These are phyloP conservation scores for Tenodera sinensis DNA, from an alignment of 2,888 invertebrate genomes.

Conservation along the genomic window DNA sequence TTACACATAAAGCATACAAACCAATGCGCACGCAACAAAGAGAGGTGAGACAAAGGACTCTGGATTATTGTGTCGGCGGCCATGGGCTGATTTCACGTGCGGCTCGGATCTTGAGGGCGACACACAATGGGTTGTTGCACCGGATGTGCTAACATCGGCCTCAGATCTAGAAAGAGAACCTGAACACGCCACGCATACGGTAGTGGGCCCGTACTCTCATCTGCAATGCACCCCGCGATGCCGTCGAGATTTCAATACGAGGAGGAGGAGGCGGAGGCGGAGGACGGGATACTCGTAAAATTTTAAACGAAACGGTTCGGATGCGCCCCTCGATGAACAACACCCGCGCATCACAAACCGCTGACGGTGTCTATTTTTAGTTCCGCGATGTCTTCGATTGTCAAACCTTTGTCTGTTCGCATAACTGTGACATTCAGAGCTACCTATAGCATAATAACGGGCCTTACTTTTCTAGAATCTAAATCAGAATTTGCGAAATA, in stretches of 20 bases:
- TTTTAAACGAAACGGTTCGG: not conserved
- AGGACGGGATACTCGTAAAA: not conserved
- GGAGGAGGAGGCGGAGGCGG: not conserved
- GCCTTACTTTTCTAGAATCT: not conserved
- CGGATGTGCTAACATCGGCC: not conserved
- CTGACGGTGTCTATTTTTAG: not conserved
- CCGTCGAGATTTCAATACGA: not conserved
- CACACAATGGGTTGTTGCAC: constrained; percentile 3
- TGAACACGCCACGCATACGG: not conserved
- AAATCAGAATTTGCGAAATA: no score
- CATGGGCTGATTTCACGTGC: constrained; percentile 13
- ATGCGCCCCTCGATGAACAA: not conserved
- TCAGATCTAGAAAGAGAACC: not conserved
- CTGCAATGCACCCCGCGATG: not conserved
- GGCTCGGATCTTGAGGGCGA: not conserved
- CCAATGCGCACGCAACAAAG: not conserved
- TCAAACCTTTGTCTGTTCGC: not conserved
- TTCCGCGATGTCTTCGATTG: not conserved
- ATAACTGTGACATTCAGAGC: not conserved
- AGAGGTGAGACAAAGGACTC: not conserved
- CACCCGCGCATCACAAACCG: not conserved
- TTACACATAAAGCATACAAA: constrained; percentile 1
- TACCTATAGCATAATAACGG: not conserved
- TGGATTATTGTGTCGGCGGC: not conserved
- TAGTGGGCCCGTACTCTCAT: not conserved